Percentiles rank a stretch among this genome's conserved stretches.
Evolutionary conservation across 2,113 vertebrate genomes (phyloP).

Genomic region (Syngnathus typhle): DNA sequence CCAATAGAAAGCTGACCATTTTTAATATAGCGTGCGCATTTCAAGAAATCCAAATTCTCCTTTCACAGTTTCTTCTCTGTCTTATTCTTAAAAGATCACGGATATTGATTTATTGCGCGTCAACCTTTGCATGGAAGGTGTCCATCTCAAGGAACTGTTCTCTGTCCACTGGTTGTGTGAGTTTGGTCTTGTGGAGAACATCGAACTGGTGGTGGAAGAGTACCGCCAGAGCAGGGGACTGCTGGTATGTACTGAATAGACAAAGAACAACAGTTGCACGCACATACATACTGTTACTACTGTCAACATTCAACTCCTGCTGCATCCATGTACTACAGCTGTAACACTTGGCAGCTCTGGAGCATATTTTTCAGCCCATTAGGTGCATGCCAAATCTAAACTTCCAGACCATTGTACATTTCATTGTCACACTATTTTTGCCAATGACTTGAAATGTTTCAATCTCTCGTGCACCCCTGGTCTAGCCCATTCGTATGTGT

Average conservation of each 20-base stretch:
- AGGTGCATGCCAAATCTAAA: too few species aligned
- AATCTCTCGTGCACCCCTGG: conserved; percentile 6
- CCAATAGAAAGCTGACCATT: not conserved
- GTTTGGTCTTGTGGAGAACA: conserved; percentile 80
- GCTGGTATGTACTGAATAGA: conserved; percentile 66
- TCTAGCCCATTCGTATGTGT: conserved; percentile 80
- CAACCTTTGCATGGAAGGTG: conserved; percentile 74
- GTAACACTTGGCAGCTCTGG: too few species aligned
- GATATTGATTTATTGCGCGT: conserved; percentile 77
- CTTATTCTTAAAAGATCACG: conserved; percentile 64
- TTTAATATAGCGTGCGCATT: too few species aligned
- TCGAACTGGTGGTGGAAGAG: conserved; percentile 74
- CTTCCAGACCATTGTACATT: too few species aligned
- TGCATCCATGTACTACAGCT: not conserved
- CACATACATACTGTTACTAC: not conserved
- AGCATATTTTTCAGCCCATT: too few species aligned
- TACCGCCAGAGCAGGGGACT: conserved; percentile 77
- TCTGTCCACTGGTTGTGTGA: conserved; percentile 80
- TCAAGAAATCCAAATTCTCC: too few species aligned
- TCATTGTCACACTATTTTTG: too few species aligned
- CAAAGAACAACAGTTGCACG: not conserved
- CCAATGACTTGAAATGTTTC: not conserved
- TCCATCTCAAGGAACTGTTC: conserved; percentile 75
- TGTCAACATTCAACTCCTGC: not conserved
- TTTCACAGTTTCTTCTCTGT: not conserved